These are phyloP conservation scores for Acheta domesticus DNA, from an alignment of 2,888 invertebrate genomes.

Conservation along the genomic window DNA sequence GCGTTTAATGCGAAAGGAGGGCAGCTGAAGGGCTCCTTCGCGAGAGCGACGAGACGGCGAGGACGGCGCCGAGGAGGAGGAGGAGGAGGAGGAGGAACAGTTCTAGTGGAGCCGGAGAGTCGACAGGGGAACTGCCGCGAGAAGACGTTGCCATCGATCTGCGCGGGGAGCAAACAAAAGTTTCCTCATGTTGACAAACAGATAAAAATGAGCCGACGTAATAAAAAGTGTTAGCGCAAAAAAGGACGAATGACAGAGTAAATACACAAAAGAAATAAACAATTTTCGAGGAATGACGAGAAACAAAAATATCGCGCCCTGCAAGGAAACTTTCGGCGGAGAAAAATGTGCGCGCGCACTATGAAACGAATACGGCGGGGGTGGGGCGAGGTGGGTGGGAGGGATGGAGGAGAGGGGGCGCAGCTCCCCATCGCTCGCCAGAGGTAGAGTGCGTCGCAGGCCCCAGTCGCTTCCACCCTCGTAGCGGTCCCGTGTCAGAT, in stretches of 20 bases:
- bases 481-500: too few species aligned
- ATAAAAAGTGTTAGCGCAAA: neutral
- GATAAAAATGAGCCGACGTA: slow-evolving; percentile 18
- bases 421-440: neutral
- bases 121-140: too few species aligned
- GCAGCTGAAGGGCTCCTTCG: too few species aligned
- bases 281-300: slow-evolving; percentile 7
- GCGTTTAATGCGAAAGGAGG: too few species aligned
- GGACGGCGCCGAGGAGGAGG: too few species aligned
- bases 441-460: too few species aligned
- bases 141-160: neutral
- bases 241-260: slow-evolving; percentile 18
- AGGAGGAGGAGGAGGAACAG: too few species aligned
- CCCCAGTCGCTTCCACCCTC: too few species aligned
- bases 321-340: neutral
- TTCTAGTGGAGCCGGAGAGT: too few species aligned
- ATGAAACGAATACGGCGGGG: neutral
- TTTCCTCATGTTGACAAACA: slow-evolving; percentile 18
- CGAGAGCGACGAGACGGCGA: too few species aligned
- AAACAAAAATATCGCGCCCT: slow-evolving; percentile 11
- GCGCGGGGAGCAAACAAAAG: neutral
- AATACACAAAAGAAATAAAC: neutral
- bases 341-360: slow-evolving; percentile 6
- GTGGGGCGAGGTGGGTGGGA: neutral
- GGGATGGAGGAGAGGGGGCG: neutral